Conservation (phyloP, 92 coral and sea anemone genomes). For the Zoanthus gigantus region DNA sequence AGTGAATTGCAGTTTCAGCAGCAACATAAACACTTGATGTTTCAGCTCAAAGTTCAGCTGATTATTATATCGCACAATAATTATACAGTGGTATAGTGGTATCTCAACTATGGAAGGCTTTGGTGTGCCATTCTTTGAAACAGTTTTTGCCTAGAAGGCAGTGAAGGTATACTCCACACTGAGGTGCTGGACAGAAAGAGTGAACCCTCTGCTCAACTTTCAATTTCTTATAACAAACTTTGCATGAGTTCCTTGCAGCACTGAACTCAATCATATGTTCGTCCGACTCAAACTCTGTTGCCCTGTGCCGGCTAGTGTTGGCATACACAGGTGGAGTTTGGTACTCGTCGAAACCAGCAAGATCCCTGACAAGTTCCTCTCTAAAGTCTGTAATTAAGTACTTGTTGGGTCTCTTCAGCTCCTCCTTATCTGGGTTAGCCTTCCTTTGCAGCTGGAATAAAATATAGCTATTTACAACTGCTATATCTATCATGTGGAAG, state of each 20-base stretch:
- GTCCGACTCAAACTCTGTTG: slow-evolving; percentile 19
- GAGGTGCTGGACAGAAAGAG: slow-evolving; percentile 24
- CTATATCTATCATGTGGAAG: slow-evolving; percentile 15
- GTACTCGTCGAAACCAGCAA: slow-evolving; percentile 18
- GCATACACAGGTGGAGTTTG: slow-evolving; percentile 25
- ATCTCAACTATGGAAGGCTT: slow-evolving; percentile 24
- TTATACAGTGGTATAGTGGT: not conserved
- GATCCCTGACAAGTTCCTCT: slow-evolving; percentile 35
- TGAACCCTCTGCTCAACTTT: slow-evolving; percentile 35
- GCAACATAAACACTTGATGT: slow-evolving; percentile 19
- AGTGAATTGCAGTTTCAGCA: slow-evolving; percentile 1
- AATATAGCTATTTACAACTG: slow-evolving; percentile 28
- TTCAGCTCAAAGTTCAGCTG: slow-evolving; percentile 23
- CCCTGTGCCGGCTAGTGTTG: not conserved
- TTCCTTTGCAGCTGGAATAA: slow-evolving; percentile 36
- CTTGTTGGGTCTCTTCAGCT: slow-evolving; percentile 18
- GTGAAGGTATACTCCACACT: slow-evolving; percentile 24
- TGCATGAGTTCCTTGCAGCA: slow-evolving; percentile 33
- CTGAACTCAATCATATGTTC: slow-evolving; percentile 28
- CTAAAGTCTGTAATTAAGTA: slow-evolving; percentile 17
- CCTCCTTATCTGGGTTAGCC: slow-evolving; percentile 29
- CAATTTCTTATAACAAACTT: slow-evolving; percentile 21
- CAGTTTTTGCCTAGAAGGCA: slow-evolving; percentile 27
- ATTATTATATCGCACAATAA: not conserved
- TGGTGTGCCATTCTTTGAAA: slow-evolving; percentile 35